Base-by-base conservation (phyloP, 64 coral and sea anemone genomes). In the Montipora sp. region DNA sequence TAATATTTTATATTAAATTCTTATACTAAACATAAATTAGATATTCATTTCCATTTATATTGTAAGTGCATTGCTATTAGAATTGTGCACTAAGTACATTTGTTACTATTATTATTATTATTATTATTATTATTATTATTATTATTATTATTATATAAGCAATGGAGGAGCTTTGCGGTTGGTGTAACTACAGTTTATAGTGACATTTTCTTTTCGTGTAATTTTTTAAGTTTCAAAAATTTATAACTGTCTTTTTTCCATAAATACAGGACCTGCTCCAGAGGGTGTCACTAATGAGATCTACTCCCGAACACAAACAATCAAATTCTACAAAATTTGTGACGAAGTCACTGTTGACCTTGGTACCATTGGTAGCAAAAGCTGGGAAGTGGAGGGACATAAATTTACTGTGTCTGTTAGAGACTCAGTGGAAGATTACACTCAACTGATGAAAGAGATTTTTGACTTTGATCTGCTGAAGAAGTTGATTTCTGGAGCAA, bases 211-310 rank as follows among this genome's bases (percentile, higher is more conserved):
- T 80, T 19, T 24, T 23, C 15, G 36, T 22, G 49, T 6, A 9
- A 59, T 22, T 23, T 23, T 75, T 16, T 59, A 11, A 47, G 4
- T 9, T 45, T 77, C 87, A 36, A 36, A 36, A 36, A 36, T 36
- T 36, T 36, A 36, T 36, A 36, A 36, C 36, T 36, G 1, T 36
- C 36, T 36, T 36, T 36, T 36, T 36, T 36, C 2, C 36, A 36
- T 36, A 36, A 36, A 14, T 19, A 19, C 24, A 98, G 98, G 94
- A 59, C 98, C 98, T 21, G 94, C 94, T 21, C 98, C 98, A 76
- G 98, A 99, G 80, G 90, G 44, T n/a, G 83, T 96, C 61, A 99
- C 98, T 5, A 96, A 96, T 81, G 78, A 96, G 24, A 99, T 99
- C 55, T 96, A 77, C 75, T 90, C 90, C 19, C 50, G 91, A 16